Evolutionary conservation across 1,140 invertebrate species (phyloP), one percentile per base, ranked within the genome.

Genomic region (Saccostrea cuccullata): DNA sequence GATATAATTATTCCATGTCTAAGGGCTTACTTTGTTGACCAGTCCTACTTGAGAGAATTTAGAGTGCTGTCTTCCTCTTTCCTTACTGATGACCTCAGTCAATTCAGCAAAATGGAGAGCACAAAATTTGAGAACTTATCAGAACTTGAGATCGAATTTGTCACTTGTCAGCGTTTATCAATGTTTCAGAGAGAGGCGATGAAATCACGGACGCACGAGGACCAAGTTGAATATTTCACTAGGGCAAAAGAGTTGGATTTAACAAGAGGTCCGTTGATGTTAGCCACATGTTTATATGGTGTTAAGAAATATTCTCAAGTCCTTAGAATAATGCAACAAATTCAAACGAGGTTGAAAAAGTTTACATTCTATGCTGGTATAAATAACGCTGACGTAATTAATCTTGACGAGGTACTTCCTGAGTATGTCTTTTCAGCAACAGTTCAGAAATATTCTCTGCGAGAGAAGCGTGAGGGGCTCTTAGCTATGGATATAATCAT

Each of bases 1-100:
- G 26, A 73, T 36, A 30, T 26, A 5, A 83, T 13, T 2, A 83
- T 55, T 36, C 40, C 47, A 83, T 83, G 6, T 55, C 36, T 55
- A 17, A 55, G 55, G n/a, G 0, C 82, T n/a, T 56, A 56, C n/a
- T 83, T 55, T 83, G 55, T 83, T 73, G 70, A 73, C 70, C 70
- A 73, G 26, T 73, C 70, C n/a, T 83, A n/a, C 15, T 55, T 83
- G 23, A 23, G 55, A 83, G 82, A 83, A 83, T 83, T 23, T 20
- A 55, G 55, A 83, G 82, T 55, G 17, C 30, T 73, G 12, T 73
- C 70, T 8, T 73, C 70, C 12, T 73, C 70, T 30, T 73, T 73
- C 13, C 30, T 73, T 9, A 36, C 15, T 13, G 70, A 73, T 12
- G 70, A 73, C 26, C 30, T 73, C 4, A 36, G 70, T 26, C 70